Evolutionary conservation across 2,888 invertebrate genomes (phyloP).

Genomic region (Drosophila neutralis): DNA sequence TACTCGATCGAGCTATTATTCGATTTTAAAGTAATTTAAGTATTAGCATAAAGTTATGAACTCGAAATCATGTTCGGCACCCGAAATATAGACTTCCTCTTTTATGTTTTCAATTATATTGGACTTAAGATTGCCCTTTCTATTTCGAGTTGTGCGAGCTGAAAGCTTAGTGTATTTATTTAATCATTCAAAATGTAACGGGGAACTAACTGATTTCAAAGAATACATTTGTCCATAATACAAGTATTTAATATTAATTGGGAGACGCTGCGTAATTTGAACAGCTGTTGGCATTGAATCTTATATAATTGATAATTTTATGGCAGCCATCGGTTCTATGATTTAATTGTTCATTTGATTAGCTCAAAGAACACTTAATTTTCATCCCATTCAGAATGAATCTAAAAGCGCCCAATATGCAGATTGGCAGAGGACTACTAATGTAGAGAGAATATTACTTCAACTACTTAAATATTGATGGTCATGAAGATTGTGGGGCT

Average conservation of each 20-base stretch:
- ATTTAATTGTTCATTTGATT: constrained; percentile 1
- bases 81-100: no score
- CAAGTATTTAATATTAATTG: neutral
- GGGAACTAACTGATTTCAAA: neutral
- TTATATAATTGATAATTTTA: neutral
- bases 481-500: constrained; percentile 27
- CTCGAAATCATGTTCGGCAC: neutral
- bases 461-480: constrained; percentile 63
- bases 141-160: neutral
- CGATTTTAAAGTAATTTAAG: neutral
- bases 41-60: neutral
- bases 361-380: constrained; percentile 6
- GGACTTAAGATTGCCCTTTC: neutral
- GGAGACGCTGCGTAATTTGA: neutral
- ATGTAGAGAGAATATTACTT: constrained; percentile 12
- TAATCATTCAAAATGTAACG: neutral
- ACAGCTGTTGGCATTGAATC: neutral
- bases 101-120: neutral
- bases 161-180: no score
- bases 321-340: no score
- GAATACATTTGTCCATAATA: neutral
- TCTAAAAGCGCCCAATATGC: neutral
- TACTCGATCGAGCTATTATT: neutral
- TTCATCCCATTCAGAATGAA: neutral
- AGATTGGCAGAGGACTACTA: neutral